A percentile compares a stretch with the other conserved stretches of the same genome.
These are phyloP conservation scores for Oplegnathus fasciatus DNA, from an alignment of 2,113 vertebrate species.

Conservation along the genomic window DNA sequence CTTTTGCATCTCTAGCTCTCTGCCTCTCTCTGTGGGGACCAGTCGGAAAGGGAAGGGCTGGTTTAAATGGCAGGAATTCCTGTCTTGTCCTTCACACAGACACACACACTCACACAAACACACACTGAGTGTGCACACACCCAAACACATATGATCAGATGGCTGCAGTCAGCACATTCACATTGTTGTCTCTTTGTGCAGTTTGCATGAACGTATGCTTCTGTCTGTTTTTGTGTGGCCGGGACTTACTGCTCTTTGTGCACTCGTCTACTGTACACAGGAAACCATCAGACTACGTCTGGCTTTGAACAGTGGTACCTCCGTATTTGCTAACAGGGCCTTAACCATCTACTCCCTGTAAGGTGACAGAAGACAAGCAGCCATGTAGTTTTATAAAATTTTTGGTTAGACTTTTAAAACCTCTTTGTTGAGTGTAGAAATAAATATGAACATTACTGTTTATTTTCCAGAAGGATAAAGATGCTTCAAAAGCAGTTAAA, in stretches of 20 bases:
- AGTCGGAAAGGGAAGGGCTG: conserved; percentile 73
- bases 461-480: too few relatives aligned
- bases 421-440: too few relatives aligned
- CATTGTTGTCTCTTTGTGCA: not conserved
- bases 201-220: not conserved
- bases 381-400: not conserved
- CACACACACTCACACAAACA: not conserved
- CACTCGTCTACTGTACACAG: not conserved
- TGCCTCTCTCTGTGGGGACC: conserved; percentile 20
- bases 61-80: conserved; percentile 78
- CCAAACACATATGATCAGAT: not conserved
- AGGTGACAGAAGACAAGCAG: not conserved
- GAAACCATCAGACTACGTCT: conserved; percentile 19
- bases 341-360: not conserved
- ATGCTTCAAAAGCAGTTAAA: too few relatives aligned
- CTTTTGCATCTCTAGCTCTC: not conserved
- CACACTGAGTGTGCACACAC: not conserved
- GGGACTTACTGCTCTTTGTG: not conserved
- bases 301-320: not conserved
- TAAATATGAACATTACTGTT: too few relatives aligned
- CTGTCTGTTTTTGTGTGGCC: conserved; percentile 1
- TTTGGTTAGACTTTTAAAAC: not conserved
- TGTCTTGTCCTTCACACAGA: conserved; percentile 62
- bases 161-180: not conserved
- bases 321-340: not conserved